Evolutionary conservation across 2,888 invertebrate genomes (phyloP), one percentile per base, ranked within the genome.

Genomic region (Phyto melanocephala): DNA sequence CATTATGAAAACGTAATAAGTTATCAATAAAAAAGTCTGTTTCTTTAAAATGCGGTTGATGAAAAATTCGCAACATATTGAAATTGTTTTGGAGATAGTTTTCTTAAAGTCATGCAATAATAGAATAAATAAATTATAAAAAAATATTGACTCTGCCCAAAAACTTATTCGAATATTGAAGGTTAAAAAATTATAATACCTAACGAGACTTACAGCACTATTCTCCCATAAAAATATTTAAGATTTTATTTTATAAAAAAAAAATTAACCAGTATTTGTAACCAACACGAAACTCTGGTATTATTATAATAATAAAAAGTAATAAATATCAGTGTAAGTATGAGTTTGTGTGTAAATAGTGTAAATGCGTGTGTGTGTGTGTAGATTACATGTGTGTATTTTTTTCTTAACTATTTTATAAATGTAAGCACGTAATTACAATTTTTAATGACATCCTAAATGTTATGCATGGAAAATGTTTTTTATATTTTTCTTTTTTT

Each of bases 381-480:
- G 40, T 52, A 40, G n/a, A 20, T 50, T 63, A 20, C 11, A 65
- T 35, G 15, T 58, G 22, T 37, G 28, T 47, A n/a, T 62, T 7
- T 33, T 7, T 68, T 47, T 60, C 63, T 82, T 65, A 75, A 82
- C 82, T 82, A 79, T 82, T 80, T 82, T 80, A 71, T 70, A 82
- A 82, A 82, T 80, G 80, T 79, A 80, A 82, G 82, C 82, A 82
- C 82, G 82, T 82, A 82, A 82, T 82, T 82, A 82, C 80, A 71
- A 82, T 75, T 82, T 82, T 81, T 82, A 82, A 82, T 82, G 82
- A 82, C 82, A 82, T 82, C 82, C 82, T 82, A 82, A 82, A 82
- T 82, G 80, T 80, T 82, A 78, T 82, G 79, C 82, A 82, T 82
- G 82, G 75, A 82, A 82, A 82, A 80, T 80, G 75, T 67, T 82